Percentiles rank a stretch among this genome's conserved stretches.
phyloP scores from a whole-genome alignment of 1,140 invertebrate species.

The Nebria ingens region DNA sequence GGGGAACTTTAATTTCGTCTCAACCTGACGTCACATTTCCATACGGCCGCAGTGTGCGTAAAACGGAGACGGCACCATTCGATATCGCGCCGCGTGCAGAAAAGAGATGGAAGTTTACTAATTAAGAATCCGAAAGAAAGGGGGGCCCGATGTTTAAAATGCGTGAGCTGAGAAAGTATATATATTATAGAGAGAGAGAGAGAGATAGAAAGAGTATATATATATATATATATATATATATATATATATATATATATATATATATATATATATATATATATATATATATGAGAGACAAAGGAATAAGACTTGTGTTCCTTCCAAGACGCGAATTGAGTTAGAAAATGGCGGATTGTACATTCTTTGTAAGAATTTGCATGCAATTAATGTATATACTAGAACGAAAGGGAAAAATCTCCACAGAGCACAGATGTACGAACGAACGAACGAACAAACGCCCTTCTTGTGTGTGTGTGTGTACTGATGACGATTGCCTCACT shows the following conservation, averaged over 20 bases:
- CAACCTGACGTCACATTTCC: constrained; percentile 31
- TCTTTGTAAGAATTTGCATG: constrained; percentile 34
- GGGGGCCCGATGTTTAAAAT: constrained; percentile 34
- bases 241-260: too few relatives aligned
- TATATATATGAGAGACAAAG: constrained; percentile 34
- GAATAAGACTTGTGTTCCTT: constrained; percentile 25
- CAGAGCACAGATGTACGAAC: too few relatives aligned
- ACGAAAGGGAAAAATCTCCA: constrained; percentile 2
- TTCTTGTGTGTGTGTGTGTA: too few relatives aligned
- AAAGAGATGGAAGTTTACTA: constrained; percentile 29
- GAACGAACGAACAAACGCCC: too few relatives aligned
- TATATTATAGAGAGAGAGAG: too few relatives aligned
- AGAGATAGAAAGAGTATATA: too few relatives aligned
- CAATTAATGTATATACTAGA: constrained; percentile 32
- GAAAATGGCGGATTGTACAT: constrained; percentile 34
- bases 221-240: too few relatives aligned
- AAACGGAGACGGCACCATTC: constrained; percentile 19
- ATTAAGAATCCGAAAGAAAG: constrained; percentile 35
- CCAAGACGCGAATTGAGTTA: constrained; percentile 31
- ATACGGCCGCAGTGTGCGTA: constrained; percentile 21
- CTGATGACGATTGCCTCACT: too few relatives aligned
- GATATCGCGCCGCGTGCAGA: constrained; percentile 10
- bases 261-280: constrained; percentile 35
- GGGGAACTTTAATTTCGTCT: constrained; percentile 34
- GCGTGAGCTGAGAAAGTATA: constrained; percentile 32